Percentiles rank a stretch among this genome's conserved stretches.
Conservation (phyloP, 2,888 invertebrate genomes). For the Flexamia atlantica region DNA sequence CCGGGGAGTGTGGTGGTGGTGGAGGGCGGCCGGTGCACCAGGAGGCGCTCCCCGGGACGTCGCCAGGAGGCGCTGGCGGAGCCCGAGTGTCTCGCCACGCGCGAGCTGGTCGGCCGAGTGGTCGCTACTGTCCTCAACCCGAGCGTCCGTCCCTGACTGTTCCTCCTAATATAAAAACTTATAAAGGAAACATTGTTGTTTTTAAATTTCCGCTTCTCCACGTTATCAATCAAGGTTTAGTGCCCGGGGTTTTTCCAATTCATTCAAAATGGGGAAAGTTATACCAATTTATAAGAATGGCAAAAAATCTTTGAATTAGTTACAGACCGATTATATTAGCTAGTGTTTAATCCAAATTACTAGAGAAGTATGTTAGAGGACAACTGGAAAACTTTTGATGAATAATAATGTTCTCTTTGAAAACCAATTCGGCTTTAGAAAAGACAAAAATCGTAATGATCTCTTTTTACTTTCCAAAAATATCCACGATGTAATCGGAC, state of each 20-base stretch:
- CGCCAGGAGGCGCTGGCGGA: no score
- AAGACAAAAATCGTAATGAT: not conserved
- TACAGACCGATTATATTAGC: slow-evolving; percentile 12
- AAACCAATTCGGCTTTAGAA: slow-evolving; percentile 14
- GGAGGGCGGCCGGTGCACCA: no score
- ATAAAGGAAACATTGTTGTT: not conserved
- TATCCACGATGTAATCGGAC: not conserved
- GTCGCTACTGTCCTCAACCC: no score
- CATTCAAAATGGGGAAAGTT: not conserved
- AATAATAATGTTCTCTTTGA: not conserved
- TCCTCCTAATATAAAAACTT: no score
- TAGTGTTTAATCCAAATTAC: slow-evolving; percentile 1
- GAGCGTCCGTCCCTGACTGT: no score
- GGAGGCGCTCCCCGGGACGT: no score
- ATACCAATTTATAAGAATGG: slow-evolving; percentile 14
- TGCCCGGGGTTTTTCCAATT: not conserved
- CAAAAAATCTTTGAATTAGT: not conserved
- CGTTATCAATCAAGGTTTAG: not conserved
- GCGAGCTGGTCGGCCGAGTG: no score
- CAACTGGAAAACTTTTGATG: not conserved
- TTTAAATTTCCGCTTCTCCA: not conserved
- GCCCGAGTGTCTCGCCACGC: no score
- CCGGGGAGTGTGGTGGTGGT: no score
- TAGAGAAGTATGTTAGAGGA: not conserved
- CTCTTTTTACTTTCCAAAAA: not conserved